Conservation (phyloP, 92 coral and sea anemone genomes). For the Parazoanthus darwini region DNA sequence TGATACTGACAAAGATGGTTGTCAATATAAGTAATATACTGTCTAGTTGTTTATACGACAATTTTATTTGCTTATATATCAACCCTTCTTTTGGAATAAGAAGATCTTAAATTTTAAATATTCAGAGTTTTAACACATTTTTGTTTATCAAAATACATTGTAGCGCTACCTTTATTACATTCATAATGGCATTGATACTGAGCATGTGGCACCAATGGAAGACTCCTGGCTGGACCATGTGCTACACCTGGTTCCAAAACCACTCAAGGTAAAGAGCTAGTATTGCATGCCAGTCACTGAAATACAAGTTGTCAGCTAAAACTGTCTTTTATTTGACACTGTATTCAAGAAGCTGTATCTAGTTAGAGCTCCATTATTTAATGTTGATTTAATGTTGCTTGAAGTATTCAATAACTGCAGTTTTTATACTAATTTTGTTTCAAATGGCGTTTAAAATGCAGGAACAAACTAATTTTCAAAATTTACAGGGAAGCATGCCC, state of each 20-base stretch:
- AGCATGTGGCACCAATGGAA: conserved; percentile 99
- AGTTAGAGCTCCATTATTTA: not conserved
- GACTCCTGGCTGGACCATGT: conserved; percentile 98
- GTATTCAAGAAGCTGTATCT: not conserved
- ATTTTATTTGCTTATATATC: no score
- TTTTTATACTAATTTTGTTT: no score
- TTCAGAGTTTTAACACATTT: not conserved
- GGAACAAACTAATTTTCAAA: no score
- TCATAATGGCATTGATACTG: conserved; percentile 98
- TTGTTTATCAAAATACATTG: not conserved
- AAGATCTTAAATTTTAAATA: not conserved
- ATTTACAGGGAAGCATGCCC: no score
- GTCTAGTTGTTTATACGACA: no score
- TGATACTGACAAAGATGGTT: no score
- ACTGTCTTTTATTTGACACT: not conserved
- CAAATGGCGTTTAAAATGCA: no score
- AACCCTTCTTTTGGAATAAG: no score
- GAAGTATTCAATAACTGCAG: no score
- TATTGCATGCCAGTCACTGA: not conserved
- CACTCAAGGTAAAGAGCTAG: conserved; percentile 72
- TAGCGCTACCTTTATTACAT: conserved; percentile 96
- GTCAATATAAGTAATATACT: no score
- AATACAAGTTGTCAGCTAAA: not conserved
- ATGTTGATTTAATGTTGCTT: no score
- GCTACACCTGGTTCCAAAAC: conserved; percentile 85